Conservation (phyloP, 1,140 invertebrate species). For the Mercenaria mercenaria region DNA sequence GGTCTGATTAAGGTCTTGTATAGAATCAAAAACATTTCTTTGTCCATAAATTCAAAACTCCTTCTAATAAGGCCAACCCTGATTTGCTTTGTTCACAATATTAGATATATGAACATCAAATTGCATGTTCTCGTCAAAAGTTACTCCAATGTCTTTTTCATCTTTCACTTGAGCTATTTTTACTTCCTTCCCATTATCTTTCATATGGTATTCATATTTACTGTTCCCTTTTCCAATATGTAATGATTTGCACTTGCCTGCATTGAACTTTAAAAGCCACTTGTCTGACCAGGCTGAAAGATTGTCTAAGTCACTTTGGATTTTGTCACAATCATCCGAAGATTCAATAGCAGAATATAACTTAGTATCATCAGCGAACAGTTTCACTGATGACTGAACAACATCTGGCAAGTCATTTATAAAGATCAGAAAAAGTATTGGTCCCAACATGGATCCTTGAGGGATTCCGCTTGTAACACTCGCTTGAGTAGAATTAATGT, state of each 20-base stretch:
- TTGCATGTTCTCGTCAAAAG: neutral
- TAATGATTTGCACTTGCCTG: conserved; percentile 33
- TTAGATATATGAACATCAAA: conserved; percentile 8
- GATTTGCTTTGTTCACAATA: conserved; percentile 2
- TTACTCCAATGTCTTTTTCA: conserved; percentile 4
- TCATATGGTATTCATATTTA: neutral
- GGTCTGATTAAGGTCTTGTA: conserved; percentile 42
- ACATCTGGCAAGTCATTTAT: conserved; percentile 66
- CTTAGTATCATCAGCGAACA: conserved; percentile 66
- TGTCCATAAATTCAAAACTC: conserved; percentile 28
- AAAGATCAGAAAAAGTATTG: conserved; percentile 67
- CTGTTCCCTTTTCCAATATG: neutral
- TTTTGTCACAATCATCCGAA: neutral
- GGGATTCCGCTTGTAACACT: too few species aligned
- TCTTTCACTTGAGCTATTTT: neutral
- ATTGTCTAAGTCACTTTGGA: conserved; percentile 41
- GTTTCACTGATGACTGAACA: neutral
- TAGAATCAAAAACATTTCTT: conserved; percentile 37
- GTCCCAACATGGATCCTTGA: too few species aligned
- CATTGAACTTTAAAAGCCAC: conserved; percentile 23
- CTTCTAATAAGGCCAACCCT: neutral
- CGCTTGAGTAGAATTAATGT: too few species aligned
- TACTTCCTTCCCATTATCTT: too few species aligned
- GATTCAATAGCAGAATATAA: neutral
- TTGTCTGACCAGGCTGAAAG: conserved; percentile 18